Evolutionary conservation across 2,888 invertebrate genomes (phyloP).

Genomic region (Aphidoletes aphidimyza): DNA sequence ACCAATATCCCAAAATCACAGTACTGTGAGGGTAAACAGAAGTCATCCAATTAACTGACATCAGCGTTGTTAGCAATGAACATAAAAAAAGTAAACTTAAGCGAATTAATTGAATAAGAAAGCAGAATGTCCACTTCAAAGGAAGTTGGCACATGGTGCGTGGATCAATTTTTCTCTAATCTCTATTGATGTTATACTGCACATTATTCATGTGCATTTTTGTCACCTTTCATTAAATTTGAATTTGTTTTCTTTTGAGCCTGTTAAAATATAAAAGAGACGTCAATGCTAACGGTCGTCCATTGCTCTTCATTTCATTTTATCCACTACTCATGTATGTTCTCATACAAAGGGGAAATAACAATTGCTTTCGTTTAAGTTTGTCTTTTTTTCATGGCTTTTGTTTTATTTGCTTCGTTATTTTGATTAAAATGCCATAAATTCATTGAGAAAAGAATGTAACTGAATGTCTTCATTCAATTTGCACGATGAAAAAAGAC

Average conservation of each 20-base stretch:
- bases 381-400: neutral
- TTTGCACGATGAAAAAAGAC: slow-evolving; percentile 3
- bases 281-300: slow-evolving; percentile 19
- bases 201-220: slow-evolving; percentile 25
- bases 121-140: no score
- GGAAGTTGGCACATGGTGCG: no score
- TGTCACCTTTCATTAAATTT: slow-evolving; percentile 30
- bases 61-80: no score
- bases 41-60: no score
- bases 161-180: no score
- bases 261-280: slow-evolving; percentile 26
- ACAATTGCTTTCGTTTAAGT: neutral
- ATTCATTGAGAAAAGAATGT: slow-evolving; percentile 37
- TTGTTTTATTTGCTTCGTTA: neutral
- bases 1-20: no score
- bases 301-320: neutral
- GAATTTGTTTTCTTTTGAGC: slow-evolving; percentile 4
- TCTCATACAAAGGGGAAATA: no score
- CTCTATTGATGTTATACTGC: neutral
- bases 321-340: no score
- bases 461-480: slow-evolving; percentile 13
- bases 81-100: no score
- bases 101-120: no score
- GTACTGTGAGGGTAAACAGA: no score
- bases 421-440: slow-evolving; percentile 52